A percentile compares a stretch with the other conserved stretches of the same genome.
Evolutionary conservation across 2,888 invertebrate genomes (phyloP).

Genomic region (Chromoteleia sp.): DNA sequence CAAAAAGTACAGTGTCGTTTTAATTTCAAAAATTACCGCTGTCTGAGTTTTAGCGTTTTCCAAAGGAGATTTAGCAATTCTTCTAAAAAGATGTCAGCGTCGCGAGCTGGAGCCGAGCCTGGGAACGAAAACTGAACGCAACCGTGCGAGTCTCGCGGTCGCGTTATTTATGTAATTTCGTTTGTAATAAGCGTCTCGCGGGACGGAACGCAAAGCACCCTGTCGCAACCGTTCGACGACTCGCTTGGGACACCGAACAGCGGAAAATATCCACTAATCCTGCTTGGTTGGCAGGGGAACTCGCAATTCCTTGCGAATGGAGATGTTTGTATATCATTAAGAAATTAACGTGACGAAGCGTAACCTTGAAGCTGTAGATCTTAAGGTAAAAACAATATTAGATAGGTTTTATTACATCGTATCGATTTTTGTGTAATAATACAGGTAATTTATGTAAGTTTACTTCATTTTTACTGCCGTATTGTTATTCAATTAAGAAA

Average conservation of each 20-base stretch:
- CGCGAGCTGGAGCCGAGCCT: slow-evolving; percentile 6
- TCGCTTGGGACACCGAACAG: slow-evolving; percentile 15
- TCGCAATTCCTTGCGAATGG: slow-evolving; percentile 28
- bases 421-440: too few species aligned
- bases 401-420: too few species aligned
- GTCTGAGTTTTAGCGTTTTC: background rate
- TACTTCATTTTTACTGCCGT: too few species aligned
- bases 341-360: background rate
- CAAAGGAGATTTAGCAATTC: background rate
- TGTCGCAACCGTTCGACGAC: slow-evolving; percentile 53
- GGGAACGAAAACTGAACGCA: slow-evolving; percentile 46
- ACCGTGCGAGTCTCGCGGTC: slow-evolving; percentile 48
- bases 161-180: slow-evolving; percentile 57
- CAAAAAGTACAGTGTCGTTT: slow-evolving; percentile 33
- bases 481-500: too few species aligned
- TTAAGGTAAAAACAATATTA: too few species aligned
- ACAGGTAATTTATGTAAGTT: too few species aligned
- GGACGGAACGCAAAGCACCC: slow-evolving; percentile 55
- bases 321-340: slow-evolving; percentile 18
- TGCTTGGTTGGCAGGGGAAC: slow-evolving; percentile 18
- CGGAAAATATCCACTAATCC: slow-evolving; percentile 37
- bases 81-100: background rate
- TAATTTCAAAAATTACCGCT: slow-evolving; percentile 26
- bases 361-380: slow-evolving; percentile 4
- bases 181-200: slow-evolving; percentile 36